phyloP scores from a whole-genome alignment of 2,888 invertebrate species.

The Rutpela maculata region DNA sequence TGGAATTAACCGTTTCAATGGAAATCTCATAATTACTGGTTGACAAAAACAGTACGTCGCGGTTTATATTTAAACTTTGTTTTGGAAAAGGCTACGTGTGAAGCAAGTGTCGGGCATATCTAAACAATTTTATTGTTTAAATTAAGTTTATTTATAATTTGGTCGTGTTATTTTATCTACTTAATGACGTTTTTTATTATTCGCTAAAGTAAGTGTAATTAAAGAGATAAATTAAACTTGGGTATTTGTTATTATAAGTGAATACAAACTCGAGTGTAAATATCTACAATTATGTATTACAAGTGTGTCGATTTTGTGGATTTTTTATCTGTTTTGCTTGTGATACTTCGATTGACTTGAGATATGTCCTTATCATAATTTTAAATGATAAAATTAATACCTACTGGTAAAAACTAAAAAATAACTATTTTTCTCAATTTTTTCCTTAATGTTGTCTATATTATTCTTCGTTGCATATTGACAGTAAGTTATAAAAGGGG shows the following conservation, averaged over 20 bases:
- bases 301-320: no score
- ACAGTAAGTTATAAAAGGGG: no score
- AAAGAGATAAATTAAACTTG: background rate
- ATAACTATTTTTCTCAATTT: no score
- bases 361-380: no score
- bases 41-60: background rate
- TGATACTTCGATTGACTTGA: no score
- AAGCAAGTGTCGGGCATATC: background rate
- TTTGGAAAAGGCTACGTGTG: slow-evolving; percentile 12
- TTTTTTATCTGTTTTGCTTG: no score
- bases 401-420: no score
- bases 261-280: background rate
- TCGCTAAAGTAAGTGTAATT: slow-evolving; percentile 15
- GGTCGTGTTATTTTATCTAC: slow-evolving; percentile 23
- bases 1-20: background rate
- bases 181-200: slow-evolving; percentile 31
- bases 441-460: no score
- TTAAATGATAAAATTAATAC: no score
- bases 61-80: slow-evolving; percentile 10
- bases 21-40: background rate
- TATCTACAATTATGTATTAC: background rate
- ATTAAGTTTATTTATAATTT: slow-evolving; percentile 29
- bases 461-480: no score
- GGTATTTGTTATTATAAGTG: slow-evolving; percentile 5
- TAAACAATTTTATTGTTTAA: slow-evolving; percentile 31